phyloP scores from a whole-genome alignment of 2,797 vertebrate species.

The Leuciscus waleckii region DNA sequence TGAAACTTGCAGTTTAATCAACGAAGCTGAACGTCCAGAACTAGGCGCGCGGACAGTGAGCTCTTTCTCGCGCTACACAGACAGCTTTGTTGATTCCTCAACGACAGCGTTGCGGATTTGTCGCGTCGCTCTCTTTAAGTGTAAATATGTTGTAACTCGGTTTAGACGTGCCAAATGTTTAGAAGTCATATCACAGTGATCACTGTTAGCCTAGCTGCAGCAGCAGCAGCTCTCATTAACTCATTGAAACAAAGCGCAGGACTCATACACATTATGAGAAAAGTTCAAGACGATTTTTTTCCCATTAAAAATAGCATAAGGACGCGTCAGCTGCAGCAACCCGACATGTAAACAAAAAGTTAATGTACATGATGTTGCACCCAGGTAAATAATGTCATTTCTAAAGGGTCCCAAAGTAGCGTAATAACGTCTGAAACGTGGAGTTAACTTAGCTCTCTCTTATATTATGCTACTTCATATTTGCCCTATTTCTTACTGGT shows the following conservation, averaged over 20 bases:
- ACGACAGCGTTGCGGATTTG: neutral
- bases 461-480: neutral
- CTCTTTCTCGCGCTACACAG: neutral
- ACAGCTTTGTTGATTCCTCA: neutral
- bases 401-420: neutral
- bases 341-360: neutral
- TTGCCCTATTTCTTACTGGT: neutral
- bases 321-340: neutral
- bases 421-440: conserved; percentile 17
- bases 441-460: conserved; percentile 16
- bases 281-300: neutral
- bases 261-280: neutral
- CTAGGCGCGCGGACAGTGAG: neutral
- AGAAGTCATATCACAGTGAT: neutral
- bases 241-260: conserved; percentile 27
- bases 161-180: neutral
- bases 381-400: neutral
- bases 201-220: conserved; percentile 36
- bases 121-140: neutral
- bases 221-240: neutral
- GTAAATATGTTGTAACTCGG: neutral
- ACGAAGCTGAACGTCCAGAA: neutral
- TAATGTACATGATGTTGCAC: neutral
- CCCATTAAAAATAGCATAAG: neutral
- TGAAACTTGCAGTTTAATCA: neutral